These are phyloP conservation scores for Drosophila cardini DNA, from an alignment of 1,140 invertebrate genomes.

Conservation along the genomic window DNA sequence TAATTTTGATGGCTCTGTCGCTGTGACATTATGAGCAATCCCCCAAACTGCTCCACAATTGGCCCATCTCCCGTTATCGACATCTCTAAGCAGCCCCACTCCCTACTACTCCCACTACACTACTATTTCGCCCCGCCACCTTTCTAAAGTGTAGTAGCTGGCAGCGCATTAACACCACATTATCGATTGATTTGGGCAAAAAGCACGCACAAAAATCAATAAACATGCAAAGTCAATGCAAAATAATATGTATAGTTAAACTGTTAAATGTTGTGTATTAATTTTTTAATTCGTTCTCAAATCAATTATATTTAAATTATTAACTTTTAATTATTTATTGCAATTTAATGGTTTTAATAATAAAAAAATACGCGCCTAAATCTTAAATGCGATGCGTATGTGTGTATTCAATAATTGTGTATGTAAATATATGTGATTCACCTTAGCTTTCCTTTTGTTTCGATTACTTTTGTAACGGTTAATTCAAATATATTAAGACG, in stretches of 20 bases:
- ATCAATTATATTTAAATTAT: conserved; percentile 9
- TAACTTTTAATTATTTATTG: conserved; percentile 21
- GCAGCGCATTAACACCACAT: conserved; percentile 82
- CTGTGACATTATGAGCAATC: conserved; percentile 45
- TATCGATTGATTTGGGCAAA: conserved; percentile 81
- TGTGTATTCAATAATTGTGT: conserved; percentile 20
- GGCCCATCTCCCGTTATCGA: conserved; percentile 18
- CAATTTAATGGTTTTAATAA: conserved; percentile 12
- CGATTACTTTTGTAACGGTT: conserved; percentile 24
- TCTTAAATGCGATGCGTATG: conserved; percentile 23
- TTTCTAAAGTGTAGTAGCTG: conserved; percentile 46
- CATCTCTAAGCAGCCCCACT: conserved; percentile 31
- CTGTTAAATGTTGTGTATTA: conserved; percentile 9
- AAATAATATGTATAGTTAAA: conserved; percentile 63
- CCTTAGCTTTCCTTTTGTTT: conserved; percentile 49
- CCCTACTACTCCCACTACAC: conserved; percentile 18
- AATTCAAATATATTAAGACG: conserved; percentile 11
- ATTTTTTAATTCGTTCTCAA: conserved; percentile 6
- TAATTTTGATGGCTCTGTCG: conserved; percentile 66
- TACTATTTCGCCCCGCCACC: conserved; percentile 32
- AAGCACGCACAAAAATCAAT: conserved; percentile 76
- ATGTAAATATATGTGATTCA: conserved; percentile 49
- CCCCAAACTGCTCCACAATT: conserved; percentile 1
- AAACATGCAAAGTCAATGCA: conserved; percentile 63
- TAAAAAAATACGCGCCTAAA: conserved; percentile 55